These are phyloP conservation scores for Drosophila obscura DNA, from an alignment of 1,140 invertebrate species.

Conservation along the genomic window DNA sequence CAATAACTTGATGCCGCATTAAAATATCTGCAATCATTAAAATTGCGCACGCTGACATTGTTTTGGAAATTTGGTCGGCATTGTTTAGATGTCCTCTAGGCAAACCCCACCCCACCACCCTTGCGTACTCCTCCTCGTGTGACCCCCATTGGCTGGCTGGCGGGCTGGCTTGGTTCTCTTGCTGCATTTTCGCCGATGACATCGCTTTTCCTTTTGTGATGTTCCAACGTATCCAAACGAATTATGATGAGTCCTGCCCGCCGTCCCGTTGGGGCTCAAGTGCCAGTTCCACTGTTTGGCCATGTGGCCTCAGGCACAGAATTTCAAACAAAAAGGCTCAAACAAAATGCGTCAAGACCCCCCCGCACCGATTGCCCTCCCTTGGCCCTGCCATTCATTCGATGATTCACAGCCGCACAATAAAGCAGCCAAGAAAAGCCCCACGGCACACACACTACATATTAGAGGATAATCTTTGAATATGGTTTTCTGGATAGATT, in stretches of 20 bases:
- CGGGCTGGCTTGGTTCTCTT: not conserved
- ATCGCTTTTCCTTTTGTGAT: conserved; percentile 54
- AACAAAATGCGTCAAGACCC: conserved; percentile 46
- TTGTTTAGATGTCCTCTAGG: conserved; percentile 60
- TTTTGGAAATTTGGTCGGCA: conserved; percentile 59
- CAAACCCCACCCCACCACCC: not conserved
- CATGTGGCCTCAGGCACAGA: conserved; percentile 17
- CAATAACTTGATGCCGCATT: conserved; percentile 77
- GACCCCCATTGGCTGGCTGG: conserved; percentile 7
- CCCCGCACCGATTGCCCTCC: not conserved
- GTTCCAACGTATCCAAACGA: conserved; percentile 57
- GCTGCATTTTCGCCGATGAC: conserved; percentile 49
- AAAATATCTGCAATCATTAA: conserved; percentile 82
- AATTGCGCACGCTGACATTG: conserved; percentile 79
- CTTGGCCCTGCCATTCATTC: conserved; percentile 23
- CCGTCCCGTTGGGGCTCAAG: conserved; percentile 28
- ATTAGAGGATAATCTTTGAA: conserved; percentile 25
- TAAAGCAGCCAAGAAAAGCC: conserved; percentile 32
- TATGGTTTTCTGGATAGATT: conserved; percentile 13
- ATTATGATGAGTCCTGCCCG: conserved; percentile 35
- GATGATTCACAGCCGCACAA: conserved; percentile 45
- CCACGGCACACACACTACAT: conserved; percentile 19
- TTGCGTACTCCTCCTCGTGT: not conserved
- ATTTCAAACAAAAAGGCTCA: conserved; percentile 53
- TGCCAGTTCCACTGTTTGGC: not conserved